Conservation (phyloP, 2,797 vertebrate genomes). For the Peromyscus eremicus region DNA sequence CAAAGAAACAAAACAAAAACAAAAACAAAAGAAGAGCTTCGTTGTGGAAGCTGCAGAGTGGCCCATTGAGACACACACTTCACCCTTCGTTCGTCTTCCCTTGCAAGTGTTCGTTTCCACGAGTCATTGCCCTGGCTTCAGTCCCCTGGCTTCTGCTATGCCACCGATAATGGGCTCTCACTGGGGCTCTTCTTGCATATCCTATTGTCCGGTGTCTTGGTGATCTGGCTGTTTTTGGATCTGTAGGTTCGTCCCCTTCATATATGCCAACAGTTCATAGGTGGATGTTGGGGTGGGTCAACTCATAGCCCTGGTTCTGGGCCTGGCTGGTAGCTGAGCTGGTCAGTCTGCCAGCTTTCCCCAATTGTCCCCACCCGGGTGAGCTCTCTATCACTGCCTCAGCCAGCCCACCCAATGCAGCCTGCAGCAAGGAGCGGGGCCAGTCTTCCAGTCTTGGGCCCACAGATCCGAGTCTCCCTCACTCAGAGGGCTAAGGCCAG, state of each 20-base stretch:
- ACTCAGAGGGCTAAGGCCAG: neutral
- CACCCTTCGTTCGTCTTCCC: neutral
- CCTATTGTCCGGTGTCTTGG: neutral
- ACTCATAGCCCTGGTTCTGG: neutral
- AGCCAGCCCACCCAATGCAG: neutral
- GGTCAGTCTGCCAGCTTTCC: neutral
- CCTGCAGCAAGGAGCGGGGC: neutral
- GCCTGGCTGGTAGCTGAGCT: neutral
- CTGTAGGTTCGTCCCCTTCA: neutral
- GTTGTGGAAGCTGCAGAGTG: neutral
- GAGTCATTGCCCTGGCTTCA: neutral
- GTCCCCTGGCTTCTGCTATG: neutral
- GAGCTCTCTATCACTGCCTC: neutral
- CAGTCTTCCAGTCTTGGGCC: neutral
- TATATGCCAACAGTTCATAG: neutral
- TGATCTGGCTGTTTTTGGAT: neutral
- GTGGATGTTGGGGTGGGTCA: neutral
- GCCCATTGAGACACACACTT: neutral
- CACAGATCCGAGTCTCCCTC: neutral
- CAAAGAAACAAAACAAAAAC: neutral
- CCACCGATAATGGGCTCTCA: too few relatives aligned
- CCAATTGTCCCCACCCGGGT: neutral
- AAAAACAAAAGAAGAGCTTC: neutral
- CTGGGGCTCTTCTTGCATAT: neutral
- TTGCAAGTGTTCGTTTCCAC: neutral